Percentiles rank a stretch among this genome's conserved stretches.
These are phyloP conservation scores for Aleiodes alternator DNA, from an alignment of 2,888 invertebrate genomes.

Conservation along the genomic window DNA sequence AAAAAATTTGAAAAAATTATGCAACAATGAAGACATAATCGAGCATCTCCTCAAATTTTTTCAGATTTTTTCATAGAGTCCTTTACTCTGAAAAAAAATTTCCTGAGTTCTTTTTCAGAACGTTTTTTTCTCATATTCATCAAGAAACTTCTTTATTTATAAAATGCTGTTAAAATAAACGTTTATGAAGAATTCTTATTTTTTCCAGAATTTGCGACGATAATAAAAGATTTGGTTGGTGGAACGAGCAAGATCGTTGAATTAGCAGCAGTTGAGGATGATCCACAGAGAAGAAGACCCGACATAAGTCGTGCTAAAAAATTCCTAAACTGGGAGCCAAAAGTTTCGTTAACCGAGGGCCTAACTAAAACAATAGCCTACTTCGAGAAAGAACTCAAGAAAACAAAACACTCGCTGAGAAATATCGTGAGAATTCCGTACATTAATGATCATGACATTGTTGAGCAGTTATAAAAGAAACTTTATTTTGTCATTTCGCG, in stretches of 20 bases:
- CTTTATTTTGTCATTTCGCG: not conserved
- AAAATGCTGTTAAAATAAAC: too few species aligned
- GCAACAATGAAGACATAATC: too few species aligned
- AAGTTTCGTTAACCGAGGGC: slow-evolving; percentile 90
- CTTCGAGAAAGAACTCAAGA: slow-evolving; percentile 90
- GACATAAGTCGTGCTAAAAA: slow-evolving; percentile 93
- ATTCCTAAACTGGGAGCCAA: slow-evolving; percentile 93
- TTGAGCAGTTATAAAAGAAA: slow-evolving; percentile 63
- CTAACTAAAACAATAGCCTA: slow-evolving; percentile 94
- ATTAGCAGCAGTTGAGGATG: slow-evolving; percentile 93
- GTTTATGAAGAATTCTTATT: not conserved
- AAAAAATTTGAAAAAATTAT: too few species aligned
- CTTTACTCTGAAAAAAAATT: too few species aligned
- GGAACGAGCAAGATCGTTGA: slow-evolving; percentile 90
- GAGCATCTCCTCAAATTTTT: too few species aligned
- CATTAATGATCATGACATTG: slow-evolving; percentile 71
- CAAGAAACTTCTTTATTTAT: too few species aligned
- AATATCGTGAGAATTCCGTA: slow-evolving; percentile 72
- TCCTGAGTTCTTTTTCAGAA: too few species aligned
- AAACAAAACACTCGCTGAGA: slow-evolving; percentile 79
- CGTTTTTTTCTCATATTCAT: too few species aligned
- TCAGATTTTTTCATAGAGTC: too few species aligned
- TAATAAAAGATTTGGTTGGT: slow-evolving; percentile 90
- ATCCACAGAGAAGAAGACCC: slow-evolving; percentile 95
- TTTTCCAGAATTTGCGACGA: slow-evolving; percentile 87